phyloP scores from a whole-genome alignment of 2,797 vertebrate genomes.

The Sebastes flavidus region DNA sequence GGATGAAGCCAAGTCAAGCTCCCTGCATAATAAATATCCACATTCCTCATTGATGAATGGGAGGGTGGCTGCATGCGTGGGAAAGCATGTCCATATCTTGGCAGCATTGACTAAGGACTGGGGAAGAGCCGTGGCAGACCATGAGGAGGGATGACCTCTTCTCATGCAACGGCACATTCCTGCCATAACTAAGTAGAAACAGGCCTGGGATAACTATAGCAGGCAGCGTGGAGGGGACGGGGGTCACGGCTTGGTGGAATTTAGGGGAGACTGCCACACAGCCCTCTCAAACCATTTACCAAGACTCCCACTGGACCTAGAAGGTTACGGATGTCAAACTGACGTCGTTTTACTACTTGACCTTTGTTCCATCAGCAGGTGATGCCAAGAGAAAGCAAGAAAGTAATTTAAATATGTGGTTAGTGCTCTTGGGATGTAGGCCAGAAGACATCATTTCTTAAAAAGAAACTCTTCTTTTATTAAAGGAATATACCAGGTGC shows the following conservation, averaged over 20 bases:
- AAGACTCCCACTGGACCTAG: neutral
- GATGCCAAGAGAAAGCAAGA: neutral
- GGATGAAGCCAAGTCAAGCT: conserved; percentile 22
- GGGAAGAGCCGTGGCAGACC: conserved; percentile 32
- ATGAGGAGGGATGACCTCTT: conserved; percentile 70
- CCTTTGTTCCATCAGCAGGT: conserved; percentile 10
- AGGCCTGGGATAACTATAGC: conserved; percentile 71
- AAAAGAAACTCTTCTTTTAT: neutral
- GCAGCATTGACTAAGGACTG: conserved; percentile 47
- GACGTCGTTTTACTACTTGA: conserved; percentile 1
- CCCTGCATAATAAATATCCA: conserved; percentile 25
- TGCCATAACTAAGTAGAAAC: conserved; percentile 73
- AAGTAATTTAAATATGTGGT: neutral
- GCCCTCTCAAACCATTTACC: conserved; percentile 6
- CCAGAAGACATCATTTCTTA: neutral
- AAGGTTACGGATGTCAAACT: conserved; percentile 29
- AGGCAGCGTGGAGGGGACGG: conserved; percentile 25
- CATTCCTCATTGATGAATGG: conserved; percentile 40
- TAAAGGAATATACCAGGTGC: neutral
- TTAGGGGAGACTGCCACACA: conserved; percentile 34
- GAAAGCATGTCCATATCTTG: conserved; percentile 58
- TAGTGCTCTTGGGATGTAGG: neutral
- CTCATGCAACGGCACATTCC: conserved; percentile 79
- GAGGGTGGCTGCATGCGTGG: conserved; percentile 31
- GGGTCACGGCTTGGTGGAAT: conserved; percentile 47